These are phyloP conservation scores for Papilio helenus DNA, from an alignment of 1,140 invertebrate genomes.

Conservation along the genomic window DNA sequence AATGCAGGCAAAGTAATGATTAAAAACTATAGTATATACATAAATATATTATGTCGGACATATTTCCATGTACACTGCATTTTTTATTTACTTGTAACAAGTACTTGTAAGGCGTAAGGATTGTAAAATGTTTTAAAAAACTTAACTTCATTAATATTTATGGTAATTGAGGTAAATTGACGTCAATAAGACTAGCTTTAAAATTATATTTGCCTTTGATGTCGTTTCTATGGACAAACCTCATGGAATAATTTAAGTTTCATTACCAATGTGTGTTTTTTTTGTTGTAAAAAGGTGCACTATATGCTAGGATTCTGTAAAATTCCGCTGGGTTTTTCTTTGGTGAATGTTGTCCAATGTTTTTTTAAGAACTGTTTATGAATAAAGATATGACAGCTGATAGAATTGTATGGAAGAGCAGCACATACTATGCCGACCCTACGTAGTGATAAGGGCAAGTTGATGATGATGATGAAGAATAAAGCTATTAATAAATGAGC, in stretches of 20 bases:
- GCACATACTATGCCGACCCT: too few species aligned
- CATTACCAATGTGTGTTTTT: background rate
- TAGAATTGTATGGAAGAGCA: too few species aligned
- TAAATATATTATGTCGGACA: background rate
- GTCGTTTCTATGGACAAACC: background rate
- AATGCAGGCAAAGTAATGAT: background rate
- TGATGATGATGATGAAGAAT: too few species aligned
- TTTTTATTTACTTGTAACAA: background rate
- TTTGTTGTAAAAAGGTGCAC: background rate
- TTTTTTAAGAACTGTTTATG: background rate
- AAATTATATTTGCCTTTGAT: background rate
- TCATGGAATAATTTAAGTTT: background rate
- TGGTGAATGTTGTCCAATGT: background rate
- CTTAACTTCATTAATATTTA: conserved; percentile 8
- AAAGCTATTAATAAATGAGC: background rate
- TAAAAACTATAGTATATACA: background rate
- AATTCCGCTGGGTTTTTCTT: conserved; percentile 12
- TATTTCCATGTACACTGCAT: background rate
- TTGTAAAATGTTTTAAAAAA: background rate
- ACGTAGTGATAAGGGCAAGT: too few species aligned
- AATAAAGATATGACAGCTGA: too few species aligned
- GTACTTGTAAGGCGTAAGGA: background rate
- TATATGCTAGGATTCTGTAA: background rate
- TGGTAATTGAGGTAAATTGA: background rate
- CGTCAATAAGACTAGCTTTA: background rate